Conservation (phyloP, 2,797 vertebrate genomes). For the Gastrophryne carolinensis region DNA sequence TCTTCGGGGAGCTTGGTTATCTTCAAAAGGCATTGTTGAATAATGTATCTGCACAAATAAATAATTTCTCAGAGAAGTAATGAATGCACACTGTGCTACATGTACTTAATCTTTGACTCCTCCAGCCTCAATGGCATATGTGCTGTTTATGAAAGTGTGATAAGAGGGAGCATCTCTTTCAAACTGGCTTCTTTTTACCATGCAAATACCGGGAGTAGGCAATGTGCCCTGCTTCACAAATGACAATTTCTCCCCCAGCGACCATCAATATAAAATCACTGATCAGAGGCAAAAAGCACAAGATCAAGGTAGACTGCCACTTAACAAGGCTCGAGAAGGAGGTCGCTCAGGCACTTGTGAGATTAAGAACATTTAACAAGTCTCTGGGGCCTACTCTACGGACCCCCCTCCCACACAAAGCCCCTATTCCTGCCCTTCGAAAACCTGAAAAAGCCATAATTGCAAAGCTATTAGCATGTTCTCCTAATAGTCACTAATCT, state of each 20-base stretch:
- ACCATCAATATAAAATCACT: constrained; percentile 73
- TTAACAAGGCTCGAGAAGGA: constrained; percentile 92
- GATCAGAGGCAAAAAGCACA: constrained; percentile 73
- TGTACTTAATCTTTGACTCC: neutral
- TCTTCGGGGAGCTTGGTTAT: too few species aligned
- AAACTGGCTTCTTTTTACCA: constrained; percentile 11
- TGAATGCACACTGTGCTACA: too few species aligned
- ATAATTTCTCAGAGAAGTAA: too few species aligned
- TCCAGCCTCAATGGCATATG: neutral
- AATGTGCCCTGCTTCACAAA: constrained; percentile 66
- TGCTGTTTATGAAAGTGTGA: neutral
- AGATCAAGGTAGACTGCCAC: constrained; percentile 64
- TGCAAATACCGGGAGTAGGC: constrained; percentile 18
- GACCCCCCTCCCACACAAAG: constrained; percentile 77
- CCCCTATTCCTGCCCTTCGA: constrained; percentile 76
- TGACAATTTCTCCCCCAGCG: constrained; percentile 68
- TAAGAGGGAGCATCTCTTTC: neutral
- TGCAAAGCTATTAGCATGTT: constrained; percentile 91
- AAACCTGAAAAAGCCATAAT: constrained; percentile 92
- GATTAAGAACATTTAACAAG: constrained; percentile 93
- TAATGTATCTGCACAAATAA: too few species aligned
- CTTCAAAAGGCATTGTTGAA: too few species aligned
- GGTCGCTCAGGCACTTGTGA: constrained; percentile 94
- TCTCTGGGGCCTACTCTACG: constrained; percentile 91
- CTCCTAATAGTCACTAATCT: constrained; percentile 63